phyloP scores from a whole-genome alignment of 2,113 vertebrate genomes.

The Ursus arctos region DNA sequence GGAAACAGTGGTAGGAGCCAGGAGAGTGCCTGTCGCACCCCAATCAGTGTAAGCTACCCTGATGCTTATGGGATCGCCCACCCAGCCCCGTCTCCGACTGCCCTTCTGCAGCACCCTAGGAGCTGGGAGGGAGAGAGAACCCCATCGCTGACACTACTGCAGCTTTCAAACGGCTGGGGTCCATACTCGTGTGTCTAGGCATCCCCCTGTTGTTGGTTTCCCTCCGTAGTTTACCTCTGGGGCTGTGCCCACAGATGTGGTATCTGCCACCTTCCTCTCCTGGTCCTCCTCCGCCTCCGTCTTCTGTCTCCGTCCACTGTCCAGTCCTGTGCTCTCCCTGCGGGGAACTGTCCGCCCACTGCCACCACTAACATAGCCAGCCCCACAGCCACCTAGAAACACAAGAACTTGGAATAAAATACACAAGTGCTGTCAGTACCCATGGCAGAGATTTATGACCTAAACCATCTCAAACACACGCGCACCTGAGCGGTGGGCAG shows the following conservation, averaged over 20 bases:
- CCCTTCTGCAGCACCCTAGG: not conserved
- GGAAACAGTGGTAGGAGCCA: not conserved
- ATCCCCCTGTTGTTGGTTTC: not conserved
- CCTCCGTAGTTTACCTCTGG: too few relatives aligned
- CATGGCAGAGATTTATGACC: fast-evolving
- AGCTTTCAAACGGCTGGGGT: not conserved
- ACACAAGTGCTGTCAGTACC: fast-evolving
- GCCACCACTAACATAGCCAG: fast-evolving
- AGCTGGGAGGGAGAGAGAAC: not conserved
- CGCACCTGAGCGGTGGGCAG: fast-evolving
- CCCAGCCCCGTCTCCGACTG: not conserved
- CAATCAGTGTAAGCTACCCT: not conserved
- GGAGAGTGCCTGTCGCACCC: not conserved
- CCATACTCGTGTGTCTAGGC: not conserved
- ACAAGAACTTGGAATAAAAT: not conserved
- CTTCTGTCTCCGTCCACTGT: too few relatives aligned
- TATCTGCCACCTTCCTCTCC: not conserved
- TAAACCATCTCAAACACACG: fast-evolving
- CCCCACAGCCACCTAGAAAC: not conserved
- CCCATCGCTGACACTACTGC: fast-evolving
- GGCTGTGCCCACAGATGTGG: not conserved
- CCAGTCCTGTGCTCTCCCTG: fast-evolving
- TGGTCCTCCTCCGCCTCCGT: not conserved
- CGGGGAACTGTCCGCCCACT: too few relatives aligned
- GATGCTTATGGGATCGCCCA: too few relatives aligned